Evolutionary conservation across 2,888 invertebrate species (phyloP).

Genomic region (Spialia ferax): DNA sequence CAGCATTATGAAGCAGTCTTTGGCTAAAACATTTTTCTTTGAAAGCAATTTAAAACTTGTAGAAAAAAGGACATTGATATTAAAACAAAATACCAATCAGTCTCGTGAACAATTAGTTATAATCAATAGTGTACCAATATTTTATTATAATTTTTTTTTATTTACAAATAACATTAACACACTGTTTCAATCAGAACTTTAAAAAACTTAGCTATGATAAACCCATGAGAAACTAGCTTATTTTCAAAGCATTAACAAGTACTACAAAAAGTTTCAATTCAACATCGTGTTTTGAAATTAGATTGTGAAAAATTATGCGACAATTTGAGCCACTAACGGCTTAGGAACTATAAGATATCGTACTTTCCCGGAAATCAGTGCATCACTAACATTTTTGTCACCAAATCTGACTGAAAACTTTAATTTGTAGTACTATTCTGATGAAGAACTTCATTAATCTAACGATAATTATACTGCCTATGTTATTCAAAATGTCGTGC

Average conservation of each 20-base stretch:
- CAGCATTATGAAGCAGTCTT: slow-evolving; percentile 55
- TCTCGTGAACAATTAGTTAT: slow-evolving; percentile 61
- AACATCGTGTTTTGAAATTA: not conserved
- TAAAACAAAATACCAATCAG: slow-evolving; percentile 60
- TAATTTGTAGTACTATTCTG: not conserved
- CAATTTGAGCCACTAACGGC: not conserved
- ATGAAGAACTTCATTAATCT: slow-evolving; percentile 1
- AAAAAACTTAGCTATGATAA: too few species aligned
- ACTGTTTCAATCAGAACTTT: not conserved
- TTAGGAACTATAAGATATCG: not conserved
- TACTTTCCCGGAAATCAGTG: too few species aligned
- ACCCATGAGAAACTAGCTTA: too few species aligned
- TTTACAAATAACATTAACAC: slow-evolving; percentile 27
- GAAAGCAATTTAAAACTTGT: not conserved
- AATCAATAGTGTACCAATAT: slow-evolving; percentile 60
- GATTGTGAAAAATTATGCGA: too few species aligned
- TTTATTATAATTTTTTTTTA: slow-evolving; percentile 24
- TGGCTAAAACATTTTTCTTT: slow-evolving; percentile 46
- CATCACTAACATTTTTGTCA: too few species aligned
- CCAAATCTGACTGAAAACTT: too few species aligned
- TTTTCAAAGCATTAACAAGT: not conserved
- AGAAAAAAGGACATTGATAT: slow-evolving; percentile 29
- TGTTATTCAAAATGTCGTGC: slow-evolving; percentile 3
- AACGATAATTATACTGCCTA: not conserved
- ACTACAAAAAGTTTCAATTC: not conserved